Evolutionary conservation across 2,888 invertebrate genomes (phyloP), one percentile per base, ranked within the genome.

Genomic region (Aethes cnicana): DNA sequence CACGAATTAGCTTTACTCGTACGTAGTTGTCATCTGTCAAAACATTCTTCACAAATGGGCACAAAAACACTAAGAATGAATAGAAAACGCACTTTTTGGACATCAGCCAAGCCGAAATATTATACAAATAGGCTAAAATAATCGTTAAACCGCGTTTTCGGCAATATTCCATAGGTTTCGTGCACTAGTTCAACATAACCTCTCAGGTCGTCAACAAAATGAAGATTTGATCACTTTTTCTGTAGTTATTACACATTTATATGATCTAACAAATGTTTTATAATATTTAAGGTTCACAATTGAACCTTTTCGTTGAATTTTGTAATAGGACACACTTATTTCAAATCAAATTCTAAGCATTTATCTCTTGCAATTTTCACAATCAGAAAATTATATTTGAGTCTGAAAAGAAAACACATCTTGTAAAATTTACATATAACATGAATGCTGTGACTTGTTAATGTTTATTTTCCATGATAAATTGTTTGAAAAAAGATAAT

Each of bases 1-100:
- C 62, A 78, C 74, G 54, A 58, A 66, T 67, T 61, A 58, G 62
- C 66, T 69, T 69, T 65, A 58, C 79, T 73, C 80, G 82, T n/a
- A n/a, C n/a, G n/a, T n/a, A n/a, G 77, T 78, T 87, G 87, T 78
- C 86, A 87, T 61, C 85, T 87, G 87, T 85, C 86, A 85, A 82
- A 84, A 81, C 78, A 81, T 80, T 81, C 66, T 58, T 73, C 87
- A 84, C 87, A 86, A 84, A 86, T 85, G 84, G 76, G 79, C 84
- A 83, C 81, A 79, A 81, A 83, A 82, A 73, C 81, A 76, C 79
- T 49, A 57, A 57, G 70, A 74, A 66, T 68, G 56, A 35, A 57
- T 48, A 20, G 53, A 63, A 72, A 73, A 68, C 68, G 66, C 80
- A 66, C 62, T 39, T 66, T 64, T 64, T 62, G 44, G 53, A 56